These are phyloP conservation scores for Cyphomyrus plagiostoma DNA, from an alignment of 2,113 vertebrate species.

Conservation along the genomic window DNA sequence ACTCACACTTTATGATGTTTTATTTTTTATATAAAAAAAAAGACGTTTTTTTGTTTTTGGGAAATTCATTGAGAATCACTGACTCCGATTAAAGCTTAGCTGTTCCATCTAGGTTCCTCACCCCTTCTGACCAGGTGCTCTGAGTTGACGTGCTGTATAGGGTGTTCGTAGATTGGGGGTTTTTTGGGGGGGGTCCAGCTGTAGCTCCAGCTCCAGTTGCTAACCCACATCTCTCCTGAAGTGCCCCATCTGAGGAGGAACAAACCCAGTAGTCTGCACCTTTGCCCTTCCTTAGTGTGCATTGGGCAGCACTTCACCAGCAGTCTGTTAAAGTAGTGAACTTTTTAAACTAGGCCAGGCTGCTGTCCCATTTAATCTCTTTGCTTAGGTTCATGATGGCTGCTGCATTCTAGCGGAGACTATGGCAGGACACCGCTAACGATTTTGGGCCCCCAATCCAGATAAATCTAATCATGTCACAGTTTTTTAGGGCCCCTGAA, in stretches of 20 bases:
- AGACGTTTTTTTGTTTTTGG: background rate
- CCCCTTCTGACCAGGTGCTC: background rate
- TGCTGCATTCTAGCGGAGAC: background rate
- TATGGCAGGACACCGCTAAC: background rate
- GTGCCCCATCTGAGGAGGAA: slow-evolving; percentile 21
- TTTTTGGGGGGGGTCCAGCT: background rate
- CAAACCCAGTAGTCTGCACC: background rate
- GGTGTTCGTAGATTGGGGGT: background rate
- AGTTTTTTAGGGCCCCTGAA: background rate
- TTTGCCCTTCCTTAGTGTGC: slow-evolving; percentile 13
- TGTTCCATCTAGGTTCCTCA: background rate
- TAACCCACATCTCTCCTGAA: background rate
- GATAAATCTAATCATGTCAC: background rate
- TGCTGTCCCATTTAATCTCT: background rate
- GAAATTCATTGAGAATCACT: background rate
- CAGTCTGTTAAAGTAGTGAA: background rate
- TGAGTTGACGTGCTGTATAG: background rate
- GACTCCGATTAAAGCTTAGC: background rate
- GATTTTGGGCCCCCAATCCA: background rate
- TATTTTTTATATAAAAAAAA: background rate
- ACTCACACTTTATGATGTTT: slow-evolving; percentile 7
- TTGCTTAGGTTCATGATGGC: background rate
- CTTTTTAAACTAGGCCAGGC: background rate
- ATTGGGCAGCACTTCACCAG: slow-evolving; percentile 30
- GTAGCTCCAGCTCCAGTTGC: background rate